Percentiles rank a stretch among this genome's conserved stretches.
Evolutionary conservation across 2,113 vertebrate species (phyloP).

Genomic region (Callipepla squamata): DNA sequence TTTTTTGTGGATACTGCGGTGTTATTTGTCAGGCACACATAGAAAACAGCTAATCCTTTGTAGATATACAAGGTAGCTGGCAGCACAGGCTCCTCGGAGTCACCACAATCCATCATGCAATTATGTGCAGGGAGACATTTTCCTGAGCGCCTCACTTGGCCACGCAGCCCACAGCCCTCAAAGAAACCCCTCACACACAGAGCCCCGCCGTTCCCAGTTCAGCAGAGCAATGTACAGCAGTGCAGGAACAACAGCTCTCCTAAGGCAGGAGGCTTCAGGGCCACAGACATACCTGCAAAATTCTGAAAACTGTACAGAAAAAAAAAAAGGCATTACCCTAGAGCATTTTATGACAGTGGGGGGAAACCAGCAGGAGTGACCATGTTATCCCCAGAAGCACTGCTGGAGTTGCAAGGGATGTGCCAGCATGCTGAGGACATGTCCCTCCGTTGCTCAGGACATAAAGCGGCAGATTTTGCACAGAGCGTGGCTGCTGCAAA

Average conservation of each 20-base stretch:
- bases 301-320: not conserved
- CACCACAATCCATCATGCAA: slow-evolving; percentile 45
- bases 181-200: not conserved
- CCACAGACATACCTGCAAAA: fast-evolving
- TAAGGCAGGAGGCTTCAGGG: not conserved
- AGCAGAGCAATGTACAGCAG: not conserved
- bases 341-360: fast-evolving
- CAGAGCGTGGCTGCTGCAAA: not conserved
- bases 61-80: not conserved
- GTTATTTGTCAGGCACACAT: not conserved
- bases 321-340: not conserved
- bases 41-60: slow-evolving; percentile 18
- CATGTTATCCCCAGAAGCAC: not conserved
- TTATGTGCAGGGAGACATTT: slow-evolving; percentile 27
- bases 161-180: not conserved
- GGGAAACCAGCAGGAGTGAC: not conserved
- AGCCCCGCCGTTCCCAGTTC: not conserved
- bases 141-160: not conserved
- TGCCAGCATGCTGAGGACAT: not conserved
- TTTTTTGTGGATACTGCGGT: not conserved
- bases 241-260: not conserved
- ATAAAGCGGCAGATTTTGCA: not conserved
- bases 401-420: not conserved
- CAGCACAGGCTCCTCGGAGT: not conserved
- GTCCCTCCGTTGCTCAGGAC: not conserved